These are phyloP conservation scores for Hydrozoanthus tunicans DNA, from an alignment of 64 coral and sea anemone species.

Conservation along the genomic window DNA sequence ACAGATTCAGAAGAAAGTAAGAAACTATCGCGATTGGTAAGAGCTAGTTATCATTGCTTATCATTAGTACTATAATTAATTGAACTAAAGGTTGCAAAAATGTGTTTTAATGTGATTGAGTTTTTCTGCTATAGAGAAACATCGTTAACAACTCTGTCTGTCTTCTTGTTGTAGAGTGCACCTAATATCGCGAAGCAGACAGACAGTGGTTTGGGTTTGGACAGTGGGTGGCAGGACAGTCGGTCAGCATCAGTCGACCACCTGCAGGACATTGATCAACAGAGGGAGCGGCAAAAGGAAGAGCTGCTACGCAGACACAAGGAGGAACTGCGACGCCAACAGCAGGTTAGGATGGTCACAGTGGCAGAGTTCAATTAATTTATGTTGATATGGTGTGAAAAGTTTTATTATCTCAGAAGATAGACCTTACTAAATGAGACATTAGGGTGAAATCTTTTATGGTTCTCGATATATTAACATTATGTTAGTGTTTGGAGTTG, in stretches of 20 bases:
- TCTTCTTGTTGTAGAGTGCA: slow-evolving; percentile 23
- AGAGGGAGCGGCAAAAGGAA: slow-evolving; percentile 7
- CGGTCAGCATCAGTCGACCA: slow-evolving; percentile 40
- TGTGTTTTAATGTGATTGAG: too few relatives aligned
- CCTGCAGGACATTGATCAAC: slow-evolving; percentile 16
- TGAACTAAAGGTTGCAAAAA: too few relatives aligned
- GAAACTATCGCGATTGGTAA: slow-evolving; percentile 51
- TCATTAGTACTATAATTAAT: too few relatives aligned
- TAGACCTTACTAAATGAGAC: too few relatives aligned
- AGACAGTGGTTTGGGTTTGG: slow-evolving; percentile 8
- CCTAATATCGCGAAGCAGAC: slow-evolving; percentile 46
- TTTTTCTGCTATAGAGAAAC: too few relatives aligned
- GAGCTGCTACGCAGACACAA: slow-evolving; percentile 36
- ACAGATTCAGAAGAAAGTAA: slow-evolving; percentile 47
- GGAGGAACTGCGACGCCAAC: slow-evolving; percentile 32
- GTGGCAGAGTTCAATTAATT: neutral
- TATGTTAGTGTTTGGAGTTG: too few relatives aligned
- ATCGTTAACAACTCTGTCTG: too few relatives aligned
- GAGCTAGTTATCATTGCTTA: neutral
- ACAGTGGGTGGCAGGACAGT: slow-evolving; percentile 23
- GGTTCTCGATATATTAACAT: too few relatives aligned
- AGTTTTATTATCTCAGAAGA: too few relatives aligned
- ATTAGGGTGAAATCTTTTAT: too few relatives aligned
- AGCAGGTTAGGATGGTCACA: slow-evolving; percentile 10
- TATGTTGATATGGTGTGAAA: neutral